Evolutionary conservation across 30 jellyfish, hydroid and myxozoan genomes (phyloP).

Genomic region (Aurelia sp.): DNA sequence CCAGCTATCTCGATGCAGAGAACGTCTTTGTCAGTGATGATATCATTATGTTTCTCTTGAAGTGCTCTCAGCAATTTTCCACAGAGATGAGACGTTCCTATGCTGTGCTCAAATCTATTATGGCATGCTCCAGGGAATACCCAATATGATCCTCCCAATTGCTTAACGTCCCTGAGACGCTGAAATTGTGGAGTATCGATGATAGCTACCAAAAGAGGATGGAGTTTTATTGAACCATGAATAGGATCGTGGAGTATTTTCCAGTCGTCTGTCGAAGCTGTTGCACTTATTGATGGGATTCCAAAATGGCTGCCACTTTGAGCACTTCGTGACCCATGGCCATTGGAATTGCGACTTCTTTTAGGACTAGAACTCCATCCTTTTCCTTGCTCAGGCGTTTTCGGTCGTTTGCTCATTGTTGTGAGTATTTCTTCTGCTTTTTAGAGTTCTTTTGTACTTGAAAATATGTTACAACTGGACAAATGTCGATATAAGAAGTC

Average conservation of each 20-base stretch:
- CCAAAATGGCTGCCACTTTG: too few species aligned
- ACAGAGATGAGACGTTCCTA: constrained; percentile 76
- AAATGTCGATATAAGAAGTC: too few species aligned
- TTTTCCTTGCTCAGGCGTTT: too few species aligned
- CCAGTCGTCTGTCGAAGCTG: constrained; percentile 19
- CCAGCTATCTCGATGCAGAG: constrained; percentile 78
- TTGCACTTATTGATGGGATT: too few species aligned
- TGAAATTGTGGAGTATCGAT: constrained; percentile 83
- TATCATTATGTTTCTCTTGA: constrained; percentile 9
- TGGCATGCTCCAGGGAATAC: constrained; percentile 78
- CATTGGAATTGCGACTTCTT: too few species aligned
- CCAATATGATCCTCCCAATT: constrained; percentile 81
- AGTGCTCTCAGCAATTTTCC: constrained; percentile 42
- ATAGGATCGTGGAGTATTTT: constrained; percentile 64
- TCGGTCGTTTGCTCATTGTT: too few species aligned
- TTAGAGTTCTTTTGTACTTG: too few species aligned
- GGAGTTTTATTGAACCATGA: constrained; percentile 65
- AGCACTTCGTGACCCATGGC: too few species aligned
- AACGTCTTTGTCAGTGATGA: constrained; percentile 48
- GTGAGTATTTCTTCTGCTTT: too few species aligned
- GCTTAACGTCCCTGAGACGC: constrained; percentile 74
- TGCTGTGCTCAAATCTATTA: constrained; percentile 83
- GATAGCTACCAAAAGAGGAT: constrained; percentile 51
- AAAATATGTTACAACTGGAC: too few species aligned
- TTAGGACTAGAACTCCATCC: too few species aligned